These are phyloP conservation scores for Euphonia xanthogaster DNA, from an alignment of 2,797 vertebrate species.

Conservation along the genomic window DNA sequence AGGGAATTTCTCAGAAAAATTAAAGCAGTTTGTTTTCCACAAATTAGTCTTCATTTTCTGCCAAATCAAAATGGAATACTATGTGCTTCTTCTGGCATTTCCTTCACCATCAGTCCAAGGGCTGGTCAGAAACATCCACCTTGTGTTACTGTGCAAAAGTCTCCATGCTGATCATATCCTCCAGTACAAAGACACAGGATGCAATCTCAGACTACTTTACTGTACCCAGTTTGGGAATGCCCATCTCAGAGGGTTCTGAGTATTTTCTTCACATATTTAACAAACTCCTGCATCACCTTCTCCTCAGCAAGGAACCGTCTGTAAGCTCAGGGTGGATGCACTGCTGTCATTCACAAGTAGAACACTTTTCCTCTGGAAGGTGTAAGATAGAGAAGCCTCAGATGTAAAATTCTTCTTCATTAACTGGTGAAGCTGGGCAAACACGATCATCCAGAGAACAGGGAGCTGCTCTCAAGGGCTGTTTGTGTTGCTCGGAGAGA, in stretches of 20 bases:
- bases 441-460: neutral
- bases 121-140: neutral
- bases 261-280: neutral
- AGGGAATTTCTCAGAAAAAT: neutral
- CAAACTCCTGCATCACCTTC: neutral
- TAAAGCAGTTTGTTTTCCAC: neutral
- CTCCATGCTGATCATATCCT: neutral
- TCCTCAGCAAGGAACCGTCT: neutral
- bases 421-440: neutral
- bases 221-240: neutral
- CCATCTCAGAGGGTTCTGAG: neutral
- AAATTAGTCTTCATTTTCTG: neutral
- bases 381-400: slow-evolving; percentile 52
- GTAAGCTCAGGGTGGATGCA: neutral
- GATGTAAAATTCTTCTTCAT: slow-evolving; percentile 90
- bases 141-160: neutral
- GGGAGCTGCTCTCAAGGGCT: neutral
- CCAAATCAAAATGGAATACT: neutral
- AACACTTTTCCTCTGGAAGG: neutral
- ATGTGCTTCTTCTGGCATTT: neutral
- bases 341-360: neutral
- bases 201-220: neutral
- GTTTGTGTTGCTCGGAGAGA: slow-evolving; percentile 6
- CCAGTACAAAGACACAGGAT: neutral
- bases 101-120: neutral